Conservation (phyloP, 2,113 vertebrate genomes). For the Coregonus clupeaformis region DNA sequence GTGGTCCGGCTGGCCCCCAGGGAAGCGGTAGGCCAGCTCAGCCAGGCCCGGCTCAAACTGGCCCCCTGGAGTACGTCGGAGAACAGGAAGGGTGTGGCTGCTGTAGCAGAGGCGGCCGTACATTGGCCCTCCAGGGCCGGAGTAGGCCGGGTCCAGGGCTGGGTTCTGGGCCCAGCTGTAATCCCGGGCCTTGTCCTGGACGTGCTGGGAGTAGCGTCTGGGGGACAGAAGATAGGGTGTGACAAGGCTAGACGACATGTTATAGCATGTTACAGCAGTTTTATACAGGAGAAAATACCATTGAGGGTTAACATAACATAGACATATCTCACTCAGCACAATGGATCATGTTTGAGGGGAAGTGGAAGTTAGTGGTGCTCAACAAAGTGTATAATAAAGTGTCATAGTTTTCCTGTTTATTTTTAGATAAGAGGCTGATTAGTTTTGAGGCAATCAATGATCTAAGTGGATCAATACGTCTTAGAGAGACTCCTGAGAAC, state of each 20-base stretch:
- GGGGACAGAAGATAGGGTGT: slow-evolving; percentile 2
- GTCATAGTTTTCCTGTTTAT: not conserved
- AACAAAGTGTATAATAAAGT: slow-evolving; percentile 22
- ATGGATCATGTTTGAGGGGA: slow-evolving; percentile 19
- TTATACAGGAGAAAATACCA: not conserved
- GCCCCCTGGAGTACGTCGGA: slow-evolving; percentile 68
- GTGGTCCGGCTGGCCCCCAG: slow-evolving; percentile 66
- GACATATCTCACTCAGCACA: slow-evolving; percentile 41
- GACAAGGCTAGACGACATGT: slow-evolving; percentile 34
- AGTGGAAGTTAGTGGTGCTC: slow-evolving; percentile 45
- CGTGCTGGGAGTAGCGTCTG: slow-evolving; percentile 72
- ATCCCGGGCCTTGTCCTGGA: slow-evolving; percentile 64
- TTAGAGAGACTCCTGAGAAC: too few species aligned
- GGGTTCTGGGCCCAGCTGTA: slow-evolving; percentile 75
- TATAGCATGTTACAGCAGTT: not conserved
- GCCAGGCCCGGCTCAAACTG: slow-evolving; percentile 63
- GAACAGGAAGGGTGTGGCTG: slow-evolving; percentile 75
- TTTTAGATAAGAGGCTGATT: slow-evolving; percentile 17
- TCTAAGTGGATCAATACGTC: slow-evolving; percentile 45
- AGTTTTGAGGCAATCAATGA: slow-evolving; percentile 21
- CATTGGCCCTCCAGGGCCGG: slow-evolving; percentile 62
- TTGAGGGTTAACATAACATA: not conserved
- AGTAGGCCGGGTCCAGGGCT: slow-evolving; percentile 57
- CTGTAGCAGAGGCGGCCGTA: slow-evolving; percentile 76
- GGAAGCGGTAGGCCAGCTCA: slow-evolving; percentile 54